These are phyloP conservation scores for Rhaphigaster nebulosa DNA, from an alignment of 2,888 invertebrate species.

Conservation along the genomic window DNA sequence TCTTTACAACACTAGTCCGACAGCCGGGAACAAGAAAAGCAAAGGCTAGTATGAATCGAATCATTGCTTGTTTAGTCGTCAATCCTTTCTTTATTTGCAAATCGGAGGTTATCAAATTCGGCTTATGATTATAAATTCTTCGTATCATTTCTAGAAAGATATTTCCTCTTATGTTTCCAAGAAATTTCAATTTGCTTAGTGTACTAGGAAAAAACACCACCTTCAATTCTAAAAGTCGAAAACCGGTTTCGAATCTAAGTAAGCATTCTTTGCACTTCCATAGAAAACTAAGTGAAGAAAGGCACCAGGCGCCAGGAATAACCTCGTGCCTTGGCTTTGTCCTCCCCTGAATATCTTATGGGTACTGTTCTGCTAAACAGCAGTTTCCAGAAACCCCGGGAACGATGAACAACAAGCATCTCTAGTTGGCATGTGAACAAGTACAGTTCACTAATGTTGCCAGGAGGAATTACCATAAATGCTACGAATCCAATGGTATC, in stretches of 20 bases:
- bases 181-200: background rate
- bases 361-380: background rate
- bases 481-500: background rate
- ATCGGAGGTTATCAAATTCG: background rate
- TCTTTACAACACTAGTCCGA: too few relatives aligned
- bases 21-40: too few relatives aligned
- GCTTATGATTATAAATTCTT: background rate
- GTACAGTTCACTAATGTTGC: background rate
- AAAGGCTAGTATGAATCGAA: too few relatives aligned
- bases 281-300: background rate
- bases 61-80: too few relatives aligned
- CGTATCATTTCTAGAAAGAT: background rate
- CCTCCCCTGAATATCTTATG: background rate
- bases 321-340: background rate
- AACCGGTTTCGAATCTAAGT: slow-evolving; percentile 1
- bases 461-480: background rate
- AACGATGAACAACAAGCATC: background rate
- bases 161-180: background rate
- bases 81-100: background rate
- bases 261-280: background rate
- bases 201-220: background rate
- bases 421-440: background rate
- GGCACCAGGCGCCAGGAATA: background rate
- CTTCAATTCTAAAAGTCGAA: background rate
- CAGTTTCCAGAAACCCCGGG: background rate